These are phyloP conservation scores for Chloroceryle amazona DNA, from an alignment of 2,797 vertebrate species.

Conservation along the genomic window DNA sequence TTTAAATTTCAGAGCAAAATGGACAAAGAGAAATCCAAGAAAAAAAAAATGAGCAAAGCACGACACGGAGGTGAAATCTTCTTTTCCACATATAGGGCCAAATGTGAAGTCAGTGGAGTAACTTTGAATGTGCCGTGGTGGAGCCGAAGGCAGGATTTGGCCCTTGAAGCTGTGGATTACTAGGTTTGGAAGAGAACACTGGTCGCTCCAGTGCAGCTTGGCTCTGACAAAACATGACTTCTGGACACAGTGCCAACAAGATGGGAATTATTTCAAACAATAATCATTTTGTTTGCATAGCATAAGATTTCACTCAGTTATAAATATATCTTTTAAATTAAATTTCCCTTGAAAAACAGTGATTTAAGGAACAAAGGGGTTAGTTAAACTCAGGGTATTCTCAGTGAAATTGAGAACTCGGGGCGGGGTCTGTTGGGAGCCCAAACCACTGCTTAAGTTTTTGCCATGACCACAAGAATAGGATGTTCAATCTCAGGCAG, in stretches of 20 bases:
- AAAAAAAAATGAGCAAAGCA: slow-evolving; percentile 40
- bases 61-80: slow-evolving; percentile 44
- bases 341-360: slow-evolving; percentile 55
- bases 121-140: background rate
- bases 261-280: slow-evolving; percentile 51
- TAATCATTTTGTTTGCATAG: slow-evolving; percentile 19
- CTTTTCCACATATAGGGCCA: slow-evolving; percentile 60
- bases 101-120: slow-evolving; percentile 62
- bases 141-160: slow-evolving; percentile 34
- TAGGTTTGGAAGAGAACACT: slow-evolving; percentile 23
- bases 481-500: background rate
- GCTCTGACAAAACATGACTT: slow-evolving; percentile 45
- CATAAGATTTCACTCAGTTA: slow-evolving; percentile 32
- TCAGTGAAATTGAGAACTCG: background rate
- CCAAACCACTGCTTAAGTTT: slow-evolving; percentile 1
- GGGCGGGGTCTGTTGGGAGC: background rate
- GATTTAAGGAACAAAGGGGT: slow-evolving; percentile 18
- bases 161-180: background rate
- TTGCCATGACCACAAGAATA: slow-evolving; percentile 44
- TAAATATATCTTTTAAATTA: slow-evolving; percentile 49
- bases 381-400: background rate
- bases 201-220: background rate
- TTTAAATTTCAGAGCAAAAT: slow-evolving; percentile 35
- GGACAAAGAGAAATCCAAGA: slow-evolving; percentile 46
- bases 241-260: slow-evolving; percentile 5